Evolutionary conservation across 1,140 invertebrate genomes (phyloP).

Genomic region (Ooceraea biroi): DNA sequence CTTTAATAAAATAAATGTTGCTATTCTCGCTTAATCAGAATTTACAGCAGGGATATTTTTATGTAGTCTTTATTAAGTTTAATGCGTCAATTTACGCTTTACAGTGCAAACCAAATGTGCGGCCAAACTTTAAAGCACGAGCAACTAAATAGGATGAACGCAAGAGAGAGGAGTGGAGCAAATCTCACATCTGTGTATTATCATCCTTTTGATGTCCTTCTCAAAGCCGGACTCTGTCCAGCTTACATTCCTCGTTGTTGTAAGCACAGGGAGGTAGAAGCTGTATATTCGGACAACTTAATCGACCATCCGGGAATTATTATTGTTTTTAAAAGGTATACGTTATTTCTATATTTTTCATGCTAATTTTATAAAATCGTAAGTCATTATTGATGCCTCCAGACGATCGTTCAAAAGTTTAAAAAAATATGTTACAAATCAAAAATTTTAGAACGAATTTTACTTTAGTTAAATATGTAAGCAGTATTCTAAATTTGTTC

Average conservation of each 20-base stretch:
- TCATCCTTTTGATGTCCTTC: conserved; percentile 80
- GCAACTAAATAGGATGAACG: conserved; percentile 67
- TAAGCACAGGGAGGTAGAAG: conserved; percentile 73
- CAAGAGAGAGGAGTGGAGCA: conserved; percentile 27
- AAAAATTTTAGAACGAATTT: too few relatives aligned
- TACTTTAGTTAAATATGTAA: too few relatives aligned
- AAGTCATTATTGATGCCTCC: background rate
- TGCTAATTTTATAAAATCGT: background rate
- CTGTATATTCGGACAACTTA: conserved; percentile 62
- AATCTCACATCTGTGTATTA: conserved; percentile 72
- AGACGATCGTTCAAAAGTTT: background rate
- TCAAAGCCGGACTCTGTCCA: conserved; percentile 74
- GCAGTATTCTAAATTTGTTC: too few relatives aligned
- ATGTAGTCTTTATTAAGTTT: conserved; percentile 11
- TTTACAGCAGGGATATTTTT: conserved; percentile 25
- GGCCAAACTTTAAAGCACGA: conserved; percentile 67
- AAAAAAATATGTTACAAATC: background rate
- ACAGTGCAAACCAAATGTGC: conserved; percentile 37
- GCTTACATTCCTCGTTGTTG: conserved; percentile 72
- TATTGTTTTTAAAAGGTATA: background rate
- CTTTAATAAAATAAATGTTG: background rate
- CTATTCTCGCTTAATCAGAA: background rate
- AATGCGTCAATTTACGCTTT: conserved; percentile 63
- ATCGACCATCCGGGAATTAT: background rate
- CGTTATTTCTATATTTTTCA: background rate